Evolutionary conservation across 2,888 invertebrate species (phyloP), one percentile per base, ranked within the genome.

Genomic region (Harmothoe impar): DNA sequence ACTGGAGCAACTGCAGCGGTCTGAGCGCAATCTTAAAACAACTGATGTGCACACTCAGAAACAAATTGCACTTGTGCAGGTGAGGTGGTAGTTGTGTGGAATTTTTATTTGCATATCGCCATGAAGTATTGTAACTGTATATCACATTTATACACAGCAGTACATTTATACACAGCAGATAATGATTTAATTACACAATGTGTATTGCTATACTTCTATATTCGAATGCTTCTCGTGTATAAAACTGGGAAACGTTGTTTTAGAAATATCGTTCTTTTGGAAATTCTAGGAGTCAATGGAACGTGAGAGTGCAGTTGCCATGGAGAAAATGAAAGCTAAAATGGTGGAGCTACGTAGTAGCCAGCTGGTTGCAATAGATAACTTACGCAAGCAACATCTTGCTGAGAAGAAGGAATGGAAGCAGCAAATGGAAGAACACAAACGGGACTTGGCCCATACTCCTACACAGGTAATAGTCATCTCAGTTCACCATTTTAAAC

Each of bases 271-370:
- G n/a, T n/a, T n/a, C n/a, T n/a, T n/a, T n/a, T n/a, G n/a, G n/a
- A 31, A 77, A 77, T 3, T 77, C 29, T 89, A 91, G 90, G 91
- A 92, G 84, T 91, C 91, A 3, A n/a, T 92, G 84, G 92, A 94
- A 84, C 92, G 93, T 0, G 94, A 94, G 86, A 94, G 94, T 90
- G 91, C 92, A 29, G 92, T 92, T 10, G 93, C 94, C 51, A 92
- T 94, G 93, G 93, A 94, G 20, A 93, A 93, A 15, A 93, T 94
- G 93, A 93, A 93, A 89, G 92, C 91, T 33, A 94, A 93, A 77
- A 93, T 94, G 93, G 92, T 93, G 10, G 93, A 94, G 72, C 91
- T 93, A 51, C 92, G 93, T 20, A 91, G 93, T 91, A 91, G 92
- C 31, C 94, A 94, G 62, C 89, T 91, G 31, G 86, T 89, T 0